Evolutionary conservation across 2,888 invertebrate species (phyloP).

Genomic region (Phyto melanocephala): DNA sequence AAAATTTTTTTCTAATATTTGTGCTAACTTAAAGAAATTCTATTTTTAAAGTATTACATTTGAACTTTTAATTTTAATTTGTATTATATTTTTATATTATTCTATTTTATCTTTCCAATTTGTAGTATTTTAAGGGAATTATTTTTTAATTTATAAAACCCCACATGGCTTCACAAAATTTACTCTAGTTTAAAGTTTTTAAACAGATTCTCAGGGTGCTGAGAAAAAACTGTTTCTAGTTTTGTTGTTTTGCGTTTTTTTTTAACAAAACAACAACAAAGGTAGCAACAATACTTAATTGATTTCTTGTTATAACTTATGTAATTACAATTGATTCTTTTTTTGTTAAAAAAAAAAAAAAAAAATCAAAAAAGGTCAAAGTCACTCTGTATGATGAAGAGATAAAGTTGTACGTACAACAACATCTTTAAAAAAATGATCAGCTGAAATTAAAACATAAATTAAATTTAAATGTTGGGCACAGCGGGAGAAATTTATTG

Average conservation of each 20-base stretch:
- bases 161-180: neutral
- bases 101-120: neutral
- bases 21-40: neutral
- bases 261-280: neutral
- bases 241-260: too few species aligned
- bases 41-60: neutral
- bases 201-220: neutral
- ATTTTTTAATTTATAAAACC: neutral
- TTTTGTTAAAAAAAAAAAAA: neutral
- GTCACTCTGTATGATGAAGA: slow-evolving; percentile 10
- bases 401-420: neutral
- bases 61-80: too few species aligned
- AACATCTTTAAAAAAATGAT: neutral
- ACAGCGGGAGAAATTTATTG: slow-evolving; percentile 23
- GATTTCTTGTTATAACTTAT: slow-evolving; percentile 28
- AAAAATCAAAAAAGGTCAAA: slow-evolving; percentile 16
- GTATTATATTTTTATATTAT: too few species aligned
- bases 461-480: neutral
- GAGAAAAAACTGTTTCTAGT: too few species aligned
- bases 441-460: slow-evolving; percentile 4
- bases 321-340: slow-evolving; percentile 7
- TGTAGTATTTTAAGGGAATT: slow-evolving; percentile 13
- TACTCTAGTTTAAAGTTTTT: neutral
- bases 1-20: too few species aligned
- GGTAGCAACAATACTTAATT: slow-evolving; percentile 6